Evolutionary conservation across 2,888 invertebrate genomes (phyloP).

Genomic region (Eupelmus urozonus): DNA sequence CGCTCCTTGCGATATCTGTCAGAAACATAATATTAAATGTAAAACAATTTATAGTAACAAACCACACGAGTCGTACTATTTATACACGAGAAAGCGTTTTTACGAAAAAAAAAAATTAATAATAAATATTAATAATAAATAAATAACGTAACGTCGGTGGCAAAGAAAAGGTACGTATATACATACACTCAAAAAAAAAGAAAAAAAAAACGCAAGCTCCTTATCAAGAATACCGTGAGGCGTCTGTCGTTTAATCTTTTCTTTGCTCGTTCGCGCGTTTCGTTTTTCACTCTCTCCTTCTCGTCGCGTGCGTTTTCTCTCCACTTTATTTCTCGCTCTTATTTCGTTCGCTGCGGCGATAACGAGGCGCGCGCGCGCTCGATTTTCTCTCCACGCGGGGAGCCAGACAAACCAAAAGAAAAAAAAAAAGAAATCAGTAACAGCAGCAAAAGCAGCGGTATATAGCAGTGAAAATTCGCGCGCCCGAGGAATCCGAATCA

Average conservation of each 20-base stretch:
- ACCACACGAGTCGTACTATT: conserved; percentile 55
- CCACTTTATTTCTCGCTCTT: not conserved
- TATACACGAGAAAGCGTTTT: conserved; percentile 59
- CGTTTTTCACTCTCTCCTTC: not conserved
- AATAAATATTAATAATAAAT: conserved; percentile 29
- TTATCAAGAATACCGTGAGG: conserved; percentile 17
- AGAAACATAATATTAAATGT: conserved; percentile 60
- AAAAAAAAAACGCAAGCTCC: not conserved
- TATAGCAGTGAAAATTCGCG: too few species aligned
- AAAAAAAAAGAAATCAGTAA: not conserved
- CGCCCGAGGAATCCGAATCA: not conserved
- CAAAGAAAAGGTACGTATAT: conserved; percentile 31
- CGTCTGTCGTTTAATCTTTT: conserved; percentile 44
- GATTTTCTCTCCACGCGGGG: too few species aligned
- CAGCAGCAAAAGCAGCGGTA: not conserved
- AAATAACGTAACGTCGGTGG: conserved; percentile 12
- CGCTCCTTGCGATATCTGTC: conserved; percentile 56
- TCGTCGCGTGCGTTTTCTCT: not conserved
- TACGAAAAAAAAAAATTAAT: conserved; percentile 39
- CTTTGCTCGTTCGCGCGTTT: conserved; percentile 21
- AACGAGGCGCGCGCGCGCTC: too few species aligned
- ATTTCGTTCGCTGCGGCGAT: too few species aligned
- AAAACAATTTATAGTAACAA: conserved; percentile 58
- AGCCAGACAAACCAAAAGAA: not conserved
- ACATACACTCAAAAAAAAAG: not conserved